Evolutionary conservation across 2,888 invertebrate species (phyloP), one percentile per base, ranked within the genome.

Genomic region (Morinoia aosen): DNA sequence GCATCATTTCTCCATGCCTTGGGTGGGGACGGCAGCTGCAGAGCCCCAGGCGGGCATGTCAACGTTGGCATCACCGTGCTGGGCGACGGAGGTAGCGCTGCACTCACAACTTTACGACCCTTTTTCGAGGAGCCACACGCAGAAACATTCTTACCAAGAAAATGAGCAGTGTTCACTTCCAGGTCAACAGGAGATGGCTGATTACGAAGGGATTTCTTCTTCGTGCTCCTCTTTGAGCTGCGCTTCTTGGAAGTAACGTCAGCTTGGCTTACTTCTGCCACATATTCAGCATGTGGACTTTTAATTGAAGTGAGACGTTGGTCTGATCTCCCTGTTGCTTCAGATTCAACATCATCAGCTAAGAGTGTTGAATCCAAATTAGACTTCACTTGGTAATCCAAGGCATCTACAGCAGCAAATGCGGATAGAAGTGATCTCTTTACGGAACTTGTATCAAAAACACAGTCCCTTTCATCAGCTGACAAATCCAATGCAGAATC

Each of bases 1-100:
- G 11, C 93, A 57, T 33, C 19, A 57, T 39, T 93, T 93, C n/a
- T 93, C 93, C 93, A 93, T 57, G 39, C 48, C 12, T 33, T 25
- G 19, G 93, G 93, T n/a, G 93, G 93, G 57, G 93, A 57, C 57
- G 93, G 93, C 93, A 93, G 93, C 11, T 57, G 39, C 12, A 93
- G 57, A 4, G 93, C 93, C 0, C 39, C 93, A 33, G 93, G 93
- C 11, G 93, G 57, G 33, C 57, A 57, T 11, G 57, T 93, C 58
- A 39, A 19, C 57, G 25, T 16, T 0, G 93, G 93, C 93, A 93
- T 93, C 12, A 93, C 93, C 12, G 93, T 93, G 57, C 33, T 93
- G 33, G 57, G 93, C 19, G 93, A 93, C 5, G 93, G 58, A 39
- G 91, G 91, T 19, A 57, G 93, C 19, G 57, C 93, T 12, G 57